A percentile compares a stretch with the other conserved stretches of the same genome.
These are phyloP conservation scores for Xyliphius kryptos DNA, from an alignment of 2,113 vertebrate species.

Conservation along the genomic window DNA sequence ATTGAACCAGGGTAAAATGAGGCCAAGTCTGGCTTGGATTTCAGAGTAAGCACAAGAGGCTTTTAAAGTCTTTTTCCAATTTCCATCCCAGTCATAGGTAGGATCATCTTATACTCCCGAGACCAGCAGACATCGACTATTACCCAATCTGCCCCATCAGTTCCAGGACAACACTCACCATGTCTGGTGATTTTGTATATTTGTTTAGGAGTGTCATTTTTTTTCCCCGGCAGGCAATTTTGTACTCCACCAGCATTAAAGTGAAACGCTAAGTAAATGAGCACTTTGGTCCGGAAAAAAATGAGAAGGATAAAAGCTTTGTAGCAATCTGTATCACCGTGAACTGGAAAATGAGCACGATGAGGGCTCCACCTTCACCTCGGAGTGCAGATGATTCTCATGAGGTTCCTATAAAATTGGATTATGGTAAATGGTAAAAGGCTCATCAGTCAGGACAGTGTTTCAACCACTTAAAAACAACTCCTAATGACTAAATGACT, in stretches of 20 bases:
- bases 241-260: constrained; percentile 4
- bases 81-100: constrained; percentile 23
- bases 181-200: constrained; percentile 14
- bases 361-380: constrained; percentile 25
- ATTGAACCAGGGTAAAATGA: constrained; percentile 36
- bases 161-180: constrained; percentile 13
- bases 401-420: constrained; percentile 45
- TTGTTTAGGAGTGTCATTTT: constrained; percentile 22
- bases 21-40: constrained; percentile 29
- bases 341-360: constrained; percentile 23
- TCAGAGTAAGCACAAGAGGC: constrained; percentile 29
- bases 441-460: constrained; percentile 47
- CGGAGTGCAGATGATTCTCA: constrained; percentile 35
- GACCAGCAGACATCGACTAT: constrained; percentile 23
- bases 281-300: constrained; percentile 7
- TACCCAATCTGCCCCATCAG: constrained; percentile 6
- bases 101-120: constrained; percentile 15
- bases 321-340: constrained; percentile 23
- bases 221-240: background rate
- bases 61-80: constrained; percentile 34
- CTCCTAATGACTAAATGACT: constrained; percentile 1
- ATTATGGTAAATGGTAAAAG: constrained; percentile 49
- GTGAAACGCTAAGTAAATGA: constrained; percentile 41
- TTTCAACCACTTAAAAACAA: constrained; percentile 37
- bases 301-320: constrained; percentile 5